Percentiles rank a stretch among this genome's conserved stretches.
Evolutionary conservation across 2,888 invertebrate species (phyloP).

Genomic region (Lasioglossum malachurum): DNA sequence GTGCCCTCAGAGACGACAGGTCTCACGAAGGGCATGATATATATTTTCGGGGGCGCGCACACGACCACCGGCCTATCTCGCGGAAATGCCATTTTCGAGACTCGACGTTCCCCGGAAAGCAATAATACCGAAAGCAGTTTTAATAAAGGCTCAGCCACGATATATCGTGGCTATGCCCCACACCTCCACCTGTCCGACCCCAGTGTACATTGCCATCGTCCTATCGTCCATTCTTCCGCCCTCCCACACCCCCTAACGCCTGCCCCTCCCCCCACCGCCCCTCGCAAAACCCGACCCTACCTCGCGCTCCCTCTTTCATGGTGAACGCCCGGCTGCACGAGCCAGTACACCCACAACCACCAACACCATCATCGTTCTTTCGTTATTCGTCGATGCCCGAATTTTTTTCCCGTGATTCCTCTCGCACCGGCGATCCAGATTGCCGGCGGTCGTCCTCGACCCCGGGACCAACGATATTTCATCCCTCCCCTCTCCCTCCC

Average conservation of each 20-base stretch:
- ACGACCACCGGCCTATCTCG: constrained; percentile 72
- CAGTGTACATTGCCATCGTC: constrained; percentile 66
- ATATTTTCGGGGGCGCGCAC: constrained; percentile 60
- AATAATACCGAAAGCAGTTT: constrained; percentile 80
- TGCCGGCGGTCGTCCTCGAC: constrained; percentile 39
- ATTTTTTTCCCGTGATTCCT: constrained; percentile 64
- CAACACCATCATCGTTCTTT: constrained; percentile 18
- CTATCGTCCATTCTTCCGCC: constrained; percentile 69
- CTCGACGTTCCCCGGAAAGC: constrained; percentile 76
- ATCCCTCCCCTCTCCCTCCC: constrained; percentile 15
- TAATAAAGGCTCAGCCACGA: constrained; percentile 78
- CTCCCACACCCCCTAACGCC: constrained; percentile 40
- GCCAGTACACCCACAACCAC: constrained; percentile 20
- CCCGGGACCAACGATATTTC: constrained; percentile 49
- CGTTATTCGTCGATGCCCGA: constrained; percentile 64
- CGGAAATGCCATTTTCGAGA: constrained; percentile 77
- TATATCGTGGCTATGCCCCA: constrained; percentile 73
- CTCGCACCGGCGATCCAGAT: constrained; percentile 54
- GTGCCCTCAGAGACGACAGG: constrained; percentile 57
- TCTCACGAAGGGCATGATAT: constrained; percentile 47
- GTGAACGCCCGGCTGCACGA: constrained; percentile 38
- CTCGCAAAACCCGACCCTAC: constrained; percentile 25
- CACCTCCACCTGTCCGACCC: constrained; percentile 67
- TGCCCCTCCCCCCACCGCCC: background rate
- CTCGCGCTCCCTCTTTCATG: constrained; percentile 39